A percentile compares a stretch with the other conserved stretches of the same genome.
These are phyloP conservation scores for Cecidostiba fungosa DNA, from an alignment of 2,888 invertebrate species.

Conservation along the genomic window DNA sequence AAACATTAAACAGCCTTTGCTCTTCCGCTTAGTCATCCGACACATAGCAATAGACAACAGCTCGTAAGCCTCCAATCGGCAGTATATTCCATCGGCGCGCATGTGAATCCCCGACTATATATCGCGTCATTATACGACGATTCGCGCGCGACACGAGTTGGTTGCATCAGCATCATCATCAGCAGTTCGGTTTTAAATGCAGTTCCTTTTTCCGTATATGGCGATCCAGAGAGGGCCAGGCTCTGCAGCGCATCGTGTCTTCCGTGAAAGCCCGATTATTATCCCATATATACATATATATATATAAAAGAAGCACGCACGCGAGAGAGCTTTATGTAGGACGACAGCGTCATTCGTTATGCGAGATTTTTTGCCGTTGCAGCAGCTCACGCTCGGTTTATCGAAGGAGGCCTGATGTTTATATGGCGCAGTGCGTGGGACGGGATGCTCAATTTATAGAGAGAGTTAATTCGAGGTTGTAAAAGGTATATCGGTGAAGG, in stretches of 20 bases:
- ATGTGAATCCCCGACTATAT: background rate
- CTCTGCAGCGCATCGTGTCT: background rate
- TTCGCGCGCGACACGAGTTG: background rate
- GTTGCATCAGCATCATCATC: background rate
- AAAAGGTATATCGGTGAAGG: background rate
- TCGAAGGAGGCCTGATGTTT: background rate
- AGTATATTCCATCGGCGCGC: background rate
- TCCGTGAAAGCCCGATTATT: slow-evolving; percentile 5
- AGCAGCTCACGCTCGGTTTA: background rate
- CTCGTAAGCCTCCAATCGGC: background rate
- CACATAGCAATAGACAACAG: background rate
- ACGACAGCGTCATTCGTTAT: slow-evolving; percentile 6
- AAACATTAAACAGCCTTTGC: background rate
- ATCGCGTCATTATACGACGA: background rate
- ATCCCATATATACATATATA: background rate
- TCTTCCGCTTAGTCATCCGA: background rate
- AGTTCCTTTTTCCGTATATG: background rate
- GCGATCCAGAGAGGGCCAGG: background rate
- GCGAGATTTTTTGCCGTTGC: background rate
- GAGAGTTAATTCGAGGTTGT: background rate
- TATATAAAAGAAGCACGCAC: background rate
- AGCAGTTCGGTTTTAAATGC: background rate
- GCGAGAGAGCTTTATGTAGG: background rate
- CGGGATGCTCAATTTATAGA: background rate
- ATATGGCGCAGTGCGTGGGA: background rate